phyloP scores from a whole-genome alignment of 2,113 vertebrate species.

The Andinoacara biseriatus region DNA sequence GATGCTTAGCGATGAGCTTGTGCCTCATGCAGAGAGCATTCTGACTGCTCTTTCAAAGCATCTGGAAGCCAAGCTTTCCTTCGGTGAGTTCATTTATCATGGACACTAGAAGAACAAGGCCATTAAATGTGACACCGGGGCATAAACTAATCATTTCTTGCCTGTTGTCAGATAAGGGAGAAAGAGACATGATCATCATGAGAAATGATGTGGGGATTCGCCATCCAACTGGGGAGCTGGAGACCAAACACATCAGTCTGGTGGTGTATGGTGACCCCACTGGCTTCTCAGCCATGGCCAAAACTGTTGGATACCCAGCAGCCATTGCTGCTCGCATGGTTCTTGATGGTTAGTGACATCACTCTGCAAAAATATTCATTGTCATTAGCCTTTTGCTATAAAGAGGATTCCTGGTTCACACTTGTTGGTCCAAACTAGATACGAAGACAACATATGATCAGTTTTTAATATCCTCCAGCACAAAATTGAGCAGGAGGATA shows the following conservation, averaged over 20 bases:
- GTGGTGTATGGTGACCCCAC: conserved; percentile 91
- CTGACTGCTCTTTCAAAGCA: conserved; percentile 89
- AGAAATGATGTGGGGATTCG: conserved; percentile 90
- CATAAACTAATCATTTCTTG: not conserved
- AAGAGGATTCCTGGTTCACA: no score
- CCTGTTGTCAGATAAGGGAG: conserved; percentile 80
- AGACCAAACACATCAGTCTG: conserved; percentile 88
- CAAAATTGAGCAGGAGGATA: no score
- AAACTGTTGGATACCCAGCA: conserved; percentile 92
- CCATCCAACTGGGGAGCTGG: conserved; percentile 93
- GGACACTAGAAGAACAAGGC: not conserved
- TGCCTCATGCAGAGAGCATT: conserved; percentile 86
- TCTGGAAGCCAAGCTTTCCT: conserved; percentile 89
- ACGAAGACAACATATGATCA: no score
- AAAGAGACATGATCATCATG: conserved; percentile 94
- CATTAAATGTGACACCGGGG: not conserved
- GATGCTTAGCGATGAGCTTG: conserved; percentile 86
- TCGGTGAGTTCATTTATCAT: conserved; percentile 77
- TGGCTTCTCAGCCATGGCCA: conserved; percentile 97
- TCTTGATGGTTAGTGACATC: conserved; percentile 86
- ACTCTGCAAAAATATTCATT: not conserved
- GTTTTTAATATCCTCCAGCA: no score
- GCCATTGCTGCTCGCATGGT: conserved; percentile 95
- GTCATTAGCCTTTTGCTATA: not conserved
- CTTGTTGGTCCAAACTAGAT: no score